phyloP scores from a whole-genome alignment of 2,113 vertebrate species.

The Sylvietta virens region DNA sequence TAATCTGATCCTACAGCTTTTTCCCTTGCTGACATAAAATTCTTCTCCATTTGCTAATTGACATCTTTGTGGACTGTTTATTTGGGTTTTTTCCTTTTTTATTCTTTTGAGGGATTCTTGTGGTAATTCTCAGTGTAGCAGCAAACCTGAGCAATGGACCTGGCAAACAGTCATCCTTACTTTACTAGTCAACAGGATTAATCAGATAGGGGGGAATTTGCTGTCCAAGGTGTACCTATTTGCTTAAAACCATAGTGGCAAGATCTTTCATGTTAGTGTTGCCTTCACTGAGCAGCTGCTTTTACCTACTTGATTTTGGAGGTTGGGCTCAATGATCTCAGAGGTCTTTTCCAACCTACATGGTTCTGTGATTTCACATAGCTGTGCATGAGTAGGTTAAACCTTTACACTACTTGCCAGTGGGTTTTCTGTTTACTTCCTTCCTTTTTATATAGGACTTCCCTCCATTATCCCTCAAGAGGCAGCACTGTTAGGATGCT shows the following conservation, averaged over 20 bases:
- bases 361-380: not conserved
- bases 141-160: not conserved
- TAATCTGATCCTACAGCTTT: not conserved
- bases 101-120: not conserved
- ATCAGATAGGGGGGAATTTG: not conserved
- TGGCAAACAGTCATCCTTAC: not conserved
- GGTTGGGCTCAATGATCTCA: not conserved
- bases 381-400: not conserved
- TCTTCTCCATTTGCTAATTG: not conserved
- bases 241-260: not conserved
- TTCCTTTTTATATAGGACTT: slow-evolving; percentile 13
- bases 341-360: not conserved
- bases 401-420: slow-evolving; percentile 1
- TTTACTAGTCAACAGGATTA: not conserved
- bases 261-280: not conserved
- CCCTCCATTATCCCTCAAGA: slow-evolving; percentile 39
- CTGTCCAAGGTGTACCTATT: not conserved
- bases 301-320: not conserved
- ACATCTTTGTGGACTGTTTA: not conserved
- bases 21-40: not conserved
- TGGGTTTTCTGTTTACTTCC: slow-evolving; percentile 15
- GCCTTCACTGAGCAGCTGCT: not conserved
- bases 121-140: not conserved
- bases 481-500: slow-evolving; percentile 52
- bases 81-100: not conserved